These are phyloP conservation scores for Thrips palmi DNA, from an alignment of 1,140 invertebrate species.

Conservation along the genomic window DNA sequence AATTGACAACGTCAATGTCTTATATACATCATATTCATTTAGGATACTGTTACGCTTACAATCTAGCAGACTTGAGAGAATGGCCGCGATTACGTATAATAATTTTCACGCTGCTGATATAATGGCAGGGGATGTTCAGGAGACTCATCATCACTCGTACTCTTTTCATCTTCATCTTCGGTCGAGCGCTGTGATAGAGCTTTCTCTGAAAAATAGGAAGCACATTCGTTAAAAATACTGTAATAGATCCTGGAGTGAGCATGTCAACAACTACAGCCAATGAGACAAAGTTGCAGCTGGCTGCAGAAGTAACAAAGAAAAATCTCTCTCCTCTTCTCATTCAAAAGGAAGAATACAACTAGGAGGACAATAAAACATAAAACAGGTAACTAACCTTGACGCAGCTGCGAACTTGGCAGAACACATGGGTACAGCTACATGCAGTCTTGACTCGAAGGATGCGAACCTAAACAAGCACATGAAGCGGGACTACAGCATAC, in stretches of 20 bases:
- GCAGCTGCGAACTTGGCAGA: constrained; percentile 8
- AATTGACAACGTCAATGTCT: no score
- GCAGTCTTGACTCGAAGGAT: constrained; percentile 9
- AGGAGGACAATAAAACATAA: constrained; percentile 4
- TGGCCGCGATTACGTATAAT: constrained; percentile 59
- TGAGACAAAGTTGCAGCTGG: no score
- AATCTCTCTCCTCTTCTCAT: constrained; percentile 11
- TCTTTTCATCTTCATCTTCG: constrained; percentile 36
- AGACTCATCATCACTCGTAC: constrained; percentile 42
- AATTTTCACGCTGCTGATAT: constrained; percentile 70
- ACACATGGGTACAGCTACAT: no score
- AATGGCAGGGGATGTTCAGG: constrained; percentile 48
- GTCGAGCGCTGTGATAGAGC: constrained; percentile 35
- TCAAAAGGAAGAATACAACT: constrained; percentile 12
- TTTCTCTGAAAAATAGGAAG: constrained; percentile 36
- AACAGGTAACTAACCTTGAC: constrained; percentile 10
- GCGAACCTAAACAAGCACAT: constrained; percentile 4
- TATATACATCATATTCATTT: no score
- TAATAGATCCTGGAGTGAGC: constrained; percentile 9
- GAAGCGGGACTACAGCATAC: constrained; percentile 5
- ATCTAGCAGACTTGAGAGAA: no score
- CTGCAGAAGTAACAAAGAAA: constrained; percentile 14
- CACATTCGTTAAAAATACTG: constrained; percentile 6
- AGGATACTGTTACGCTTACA: no score
- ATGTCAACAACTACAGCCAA: constrained; percentile 7